Evolutionary conservation across 2,888 invertebrate genomes (phyloP).

Genomic region (Macrosoma leucophasiata): DNA sequence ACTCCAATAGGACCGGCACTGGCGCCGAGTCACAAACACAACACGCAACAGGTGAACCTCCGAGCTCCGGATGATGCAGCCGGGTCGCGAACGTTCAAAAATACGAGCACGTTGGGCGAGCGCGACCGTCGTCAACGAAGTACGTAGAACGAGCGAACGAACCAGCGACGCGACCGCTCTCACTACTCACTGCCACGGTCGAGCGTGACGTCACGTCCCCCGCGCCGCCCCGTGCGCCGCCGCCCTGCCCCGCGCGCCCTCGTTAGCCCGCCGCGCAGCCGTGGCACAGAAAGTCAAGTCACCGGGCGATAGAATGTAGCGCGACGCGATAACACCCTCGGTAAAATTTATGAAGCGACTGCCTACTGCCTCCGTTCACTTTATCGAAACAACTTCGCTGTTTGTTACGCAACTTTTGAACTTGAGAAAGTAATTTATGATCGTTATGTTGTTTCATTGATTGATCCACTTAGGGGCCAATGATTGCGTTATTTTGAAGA

Average conservation of each 20-base stretch:
- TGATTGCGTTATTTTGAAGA: no score
- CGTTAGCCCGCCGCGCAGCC: conserved; percentile 50
- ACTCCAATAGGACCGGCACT: conserved; percentile 39
- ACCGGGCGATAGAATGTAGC: conserved; percentile 63
- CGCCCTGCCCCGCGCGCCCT: conserved; percentile 30
- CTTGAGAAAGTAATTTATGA: conserved; percentile 41
- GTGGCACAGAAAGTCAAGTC: conserved; percentile 70
- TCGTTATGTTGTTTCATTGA: conserved; percentile 11
- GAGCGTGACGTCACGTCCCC: conserved; percentile 64
- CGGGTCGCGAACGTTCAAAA: conserved; percentile 45
- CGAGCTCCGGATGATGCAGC: conserved; percentile 43
- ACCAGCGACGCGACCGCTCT: conserved; percentile 65
- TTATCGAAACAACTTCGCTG: conserved; percentile 60
- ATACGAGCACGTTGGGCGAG: conserved; percentile 60
- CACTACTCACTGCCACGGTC: conserved; percentile 76
- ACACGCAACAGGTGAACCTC: conserved; percentile 56
- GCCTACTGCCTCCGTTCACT: conserved; percentile 36
- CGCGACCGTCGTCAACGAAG: conserved; percentile 70
- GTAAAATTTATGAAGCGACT: conserved; percentile 50
- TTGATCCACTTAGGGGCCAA: no score
- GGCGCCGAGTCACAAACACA: conserved; percentile 43
- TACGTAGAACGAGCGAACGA: conserved; percentile 62
- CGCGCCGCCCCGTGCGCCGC: conserved; percentile 41
- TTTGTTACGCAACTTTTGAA: conserved; percentile 58
- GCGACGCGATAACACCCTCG: conserved; percentile 68